phyloP scores from a whole-genome alignment of 2,888 invertebrate genomes.

The Drosophila picticornis region DNA sequence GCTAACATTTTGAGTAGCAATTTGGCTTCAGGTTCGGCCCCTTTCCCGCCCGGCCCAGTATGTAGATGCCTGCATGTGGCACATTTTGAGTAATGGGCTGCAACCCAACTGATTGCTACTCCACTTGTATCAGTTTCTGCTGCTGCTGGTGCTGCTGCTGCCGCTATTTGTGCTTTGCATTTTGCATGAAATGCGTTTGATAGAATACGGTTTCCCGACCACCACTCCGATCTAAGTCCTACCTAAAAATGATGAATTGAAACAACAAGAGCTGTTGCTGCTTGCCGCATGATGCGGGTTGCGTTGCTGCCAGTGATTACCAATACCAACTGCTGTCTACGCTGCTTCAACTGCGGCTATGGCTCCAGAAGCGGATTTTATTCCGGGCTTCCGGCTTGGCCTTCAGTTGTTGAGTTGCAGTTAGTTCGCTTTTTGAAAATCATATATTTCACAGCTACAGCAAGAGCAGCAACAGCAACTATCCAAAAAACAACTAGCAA shows the following conservation, averaged over 20 bases:
- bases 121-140: conserved; percentile 42
- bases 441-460: conserved; percentile 46
- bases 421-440: conserved; percentile 39
- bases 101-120: conserved; percentile 54
- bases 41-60: conserved; percentile 1
- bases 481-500: conserved; percentile 20
- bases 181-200: conserved; percentile 48
- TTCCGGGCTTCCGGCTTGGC: conserved; percentile 23
- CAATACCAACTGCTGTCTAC: conserved; percentile 41
- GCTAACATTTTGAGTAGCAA: conserved; percentile 66
- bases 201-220: conserved; percentile 9
- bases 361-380: conserved; percentile 6
- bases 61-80: conserved; percentile 49
- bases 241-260: conserved; percentile 34
- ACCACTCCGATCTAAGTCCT: background rate
- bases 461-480: conserved; percentile 25
- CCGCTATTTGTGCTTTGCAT: conserved; percentile 26
- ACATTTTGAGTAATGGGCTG: conserved; percentile 55
- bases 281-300: conserved; percentile 32
- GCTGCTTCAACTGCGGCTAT: conserved; percentile 1
- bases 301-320: conserved; percentile 35
- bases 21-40: conserved; percentile 31
- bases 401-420: conserved; percentile 39
- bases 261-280: conserved; percentile 25
- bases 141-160: conserved; percentile 19